phyloP scores from a whole-genome alignment of 2,797 vertebrate genomes.

The Acanthopagrus latus region DNA sequence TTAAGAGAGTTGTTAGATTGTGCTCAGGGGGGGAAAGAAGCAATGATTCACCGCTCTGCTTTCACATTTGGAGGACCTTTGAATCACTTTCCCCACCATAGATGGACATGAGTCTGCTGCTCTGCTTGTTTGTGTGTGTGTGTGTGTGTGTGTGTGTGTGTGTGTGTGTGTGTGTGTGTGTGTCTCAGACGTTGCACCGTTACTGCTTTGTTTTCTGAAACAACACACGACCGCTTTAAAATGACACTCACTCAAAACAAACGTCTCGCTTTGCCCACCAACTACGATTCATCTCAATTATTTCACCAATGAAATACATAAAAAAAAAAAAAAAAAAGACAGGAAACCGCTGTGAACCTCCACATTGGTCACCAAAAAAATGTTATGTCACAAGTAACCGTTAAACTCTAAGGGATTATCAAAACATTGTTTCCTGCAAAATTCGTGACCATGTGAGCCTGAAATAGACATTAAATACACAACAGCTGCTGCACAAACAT shows the following conservation, averaged over 20 bases:
- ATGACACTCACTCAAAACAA: conserved; percentile 55
- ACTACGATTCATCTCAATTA: conserved; percentile 21
- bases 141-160: conserved; percentile 24
- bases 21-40: conserved; percentile 8
- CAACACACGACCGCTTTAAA: conserved; percentile 59
- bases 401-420: conserved; percentile 15
- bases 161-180: conserved; percentile 20
- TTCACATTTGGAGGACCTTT: conserved; percentile 20
- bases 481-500: conserved; percentile 25
- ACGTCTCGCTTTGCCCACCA: conserved; percentile 11
- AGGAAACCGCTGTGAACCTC: conserved; percentile 9
- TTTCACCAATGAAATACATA: conserved; percentile 5
- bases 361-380: conserved; percentile 1
- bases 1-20: conserved; percentile 17
- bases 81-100: conserved; percentile 62
- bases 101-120: conserved; percentile 63
- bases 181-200: conserved; percentile 33
- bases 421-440: conserved; percentile 32
- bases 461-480: conserved; percentile 32
- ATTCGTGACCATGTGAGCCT: conserved; percentile 16
- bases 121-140: conserved; percentile 27
- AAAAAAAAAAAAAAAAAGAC: conserved; percentile 13
- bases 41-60: conserved; percentile 64
- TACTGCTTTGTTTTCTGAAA: conserved; percentile 65
- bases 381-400: background rate